phyloP scores from a whole-genome alignment of 1,140 invertebrate genomes.

The Cyphomyrmex costatus region DNA sequence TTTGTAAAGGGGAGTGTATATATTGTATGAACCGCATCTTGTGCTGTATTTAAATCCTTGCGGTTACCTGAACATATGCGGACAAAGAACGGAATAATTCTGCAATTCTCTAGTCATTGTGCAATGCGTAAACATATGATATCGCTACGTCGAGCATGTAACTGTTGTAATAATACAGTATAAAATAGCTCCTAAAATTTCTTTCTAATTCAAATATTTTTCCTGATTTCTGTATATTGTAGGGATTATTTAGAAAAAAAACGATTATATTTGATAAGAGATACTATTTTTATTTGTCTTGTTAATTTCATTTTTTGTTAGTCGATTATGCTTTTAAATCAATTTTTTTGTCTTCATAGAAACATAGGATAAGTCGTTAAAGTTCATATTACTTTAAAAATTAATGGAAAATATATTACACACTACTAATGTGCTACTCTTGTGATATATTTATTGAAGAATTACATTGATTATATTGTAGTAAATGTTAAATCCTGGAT shows the following conservation, averaged over 20 bases:
- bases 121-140: constrained; percentile 77
- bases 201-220: constrained; percentile 5
- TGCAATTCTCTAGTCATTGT: constrained; percentile 82
- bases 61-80: constrained; percentile 44
- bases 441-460: constrained; percentile 31
- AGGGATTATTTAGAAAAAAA: background rate
- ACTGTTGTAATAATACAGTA: constrained; percentile 74
- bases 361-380: background rate
- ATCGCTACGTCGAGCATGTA: constrained; percentile 68
- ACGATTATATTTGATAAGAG: background rate
- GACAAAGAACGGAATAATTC: constrained; percentile 68
- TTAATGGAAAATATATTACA: constrained; percentile 2
- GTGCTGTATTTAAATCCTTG: constrained; percentile 61
- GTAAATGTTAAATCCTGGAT: constrained; percentile 18
- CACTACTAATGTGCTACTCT: constrained; percentile 6
- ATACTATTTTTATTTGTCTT: background rate
- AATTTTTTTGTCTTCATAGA: background rate
- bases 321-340: background rate
- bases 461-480: constrained; percentile 23
- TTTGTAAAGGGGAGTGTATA: constrained; percentile 69
- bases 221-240: background rate
- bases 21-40: constrained; percentile 63
- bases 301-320: constrained; percentile 23
- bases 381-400: background rate
- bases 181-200: constrained; percentile 55